Conservation (phyloP, 2,888 invertebrate genomes). For the Pocota personata region DNA sequence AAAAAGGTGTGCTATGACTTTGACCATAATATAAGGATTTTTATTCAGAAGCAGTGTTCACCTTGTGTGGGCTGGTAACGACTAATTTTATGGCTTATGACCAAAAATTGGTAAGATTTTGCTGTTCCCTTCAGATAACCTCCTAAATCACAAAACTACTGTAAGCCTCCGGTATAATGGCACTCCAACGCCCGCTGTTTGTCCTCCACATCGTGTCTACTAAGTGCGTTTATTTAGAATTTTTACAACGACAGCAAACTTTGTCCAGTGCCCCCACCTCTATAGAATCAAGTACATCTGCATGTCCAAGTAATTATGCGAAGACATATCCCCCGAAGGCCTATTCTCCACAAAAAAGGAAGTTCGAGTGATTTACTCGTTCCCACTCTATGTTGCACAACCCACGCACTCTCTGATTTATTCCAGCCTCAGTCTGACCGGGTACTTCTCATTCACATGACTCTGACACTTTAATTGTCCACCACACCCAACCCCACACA, state of each 20-base stretch:
- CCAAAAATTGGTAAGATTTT: no score
- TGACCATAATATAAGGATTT: no score
- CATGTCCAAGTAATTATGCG: constrained; percentile 41
- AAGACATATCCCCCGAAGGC: constrained; percentile 36
- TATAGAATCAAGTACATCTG: background rate
- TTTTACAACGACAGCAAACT: background rate
- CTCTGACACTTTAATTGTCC: constrained; percentile 68
- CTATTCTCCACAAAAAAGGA: constrained; percentile 42
- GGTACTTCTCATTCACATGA: constrained; percentile 35
- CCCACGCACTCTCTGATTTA: constrained; percentile 49
- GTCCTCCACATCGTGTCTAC: background rate
- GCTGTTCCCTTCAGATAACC: no score
- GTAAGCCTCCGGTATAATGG: background rate
- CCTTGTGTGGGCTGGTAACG: no score
- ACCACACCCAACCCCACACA: constrained; percentile 62
- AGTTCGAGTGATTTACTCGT: constrained; percentile 62
- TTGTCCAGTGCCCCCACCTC: constrained; percentile 3
- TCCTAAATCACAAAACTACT: background rate
- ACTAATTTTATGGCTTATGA: background rate
- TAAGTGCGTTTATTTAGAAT: background rate
- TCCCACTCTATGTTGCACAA: constrained; percentile 16
- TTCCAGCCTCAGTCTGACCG: constrained; percentile 21
- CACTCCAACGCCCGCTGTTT: background rate
- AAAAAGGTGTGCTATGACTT: no score
- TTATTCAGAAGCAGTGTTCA: no score